These are phyloP conservation scores for Misgurnus anguillicaudatus DNA, from an alignment of 2,113 vertebrate genomes.

Conservation along the genomic window DNA sequence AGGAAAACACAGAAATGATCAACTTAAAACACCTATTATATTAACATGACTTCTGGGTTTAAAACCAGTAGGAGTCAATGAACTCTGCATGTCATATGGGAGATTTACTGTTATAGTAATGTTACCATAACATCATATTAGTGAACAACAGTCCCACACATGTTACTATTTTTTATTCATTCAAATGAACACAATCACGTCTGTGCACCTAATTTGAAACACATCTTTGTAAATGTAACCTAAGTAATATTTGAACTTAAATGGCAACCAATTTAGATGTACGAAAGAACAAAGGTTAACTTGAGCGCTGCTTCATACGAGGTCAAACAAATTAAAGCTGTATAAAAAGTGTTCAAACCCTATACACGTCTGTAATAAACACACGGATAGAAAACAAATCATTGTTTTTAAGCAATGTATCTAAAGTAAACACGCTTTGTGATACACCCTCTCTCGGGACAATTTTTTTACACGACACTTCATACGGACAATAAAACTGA, in stretches of 20 bases:
- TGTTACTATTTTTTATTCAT: neutral
- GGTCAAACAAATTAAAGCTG: neutral
- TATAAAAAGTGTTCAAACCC: neutral
- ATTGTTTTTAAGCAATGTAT: too few species aligned
- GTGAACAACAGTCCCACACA: too few species aligned
- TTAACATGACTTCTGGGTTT: constrained; percentile 9
- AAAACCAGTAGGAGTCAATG: neutral
- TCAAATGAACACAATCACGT: neutral
- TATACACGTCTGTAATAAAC: neutral
- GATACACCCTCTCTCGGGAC: neutral
- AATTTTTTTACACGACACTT: neutral
- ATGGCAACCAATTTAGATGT: neutral
- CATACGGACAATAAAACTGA: neutral
- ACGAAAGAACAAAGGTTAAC: constrained; percentile 11
- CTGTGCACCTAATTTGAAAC: too few species aligned
- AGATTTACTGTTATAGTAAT: neutral
- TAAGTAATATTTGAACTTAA: neutral
- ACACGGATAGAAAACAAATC: too few species aligned
- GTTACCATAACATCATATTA: too few species aligned
- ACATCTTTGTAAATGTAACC: neutral
- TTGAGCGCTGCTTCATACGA: neutral
- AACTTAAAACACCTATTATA: neutral
- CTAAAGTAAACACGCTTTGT: neutral
- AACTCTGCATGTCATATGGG: neutral
- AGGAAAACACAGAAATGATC: neutral